A percentile compares a stretch with the other conserved stretches of the same genome.
These are phyloP conservation scores for Drosophila helvetica DNA, from an alignment of 2,888 invertebrate genomes.

Conservation along the genomic window DNA sequence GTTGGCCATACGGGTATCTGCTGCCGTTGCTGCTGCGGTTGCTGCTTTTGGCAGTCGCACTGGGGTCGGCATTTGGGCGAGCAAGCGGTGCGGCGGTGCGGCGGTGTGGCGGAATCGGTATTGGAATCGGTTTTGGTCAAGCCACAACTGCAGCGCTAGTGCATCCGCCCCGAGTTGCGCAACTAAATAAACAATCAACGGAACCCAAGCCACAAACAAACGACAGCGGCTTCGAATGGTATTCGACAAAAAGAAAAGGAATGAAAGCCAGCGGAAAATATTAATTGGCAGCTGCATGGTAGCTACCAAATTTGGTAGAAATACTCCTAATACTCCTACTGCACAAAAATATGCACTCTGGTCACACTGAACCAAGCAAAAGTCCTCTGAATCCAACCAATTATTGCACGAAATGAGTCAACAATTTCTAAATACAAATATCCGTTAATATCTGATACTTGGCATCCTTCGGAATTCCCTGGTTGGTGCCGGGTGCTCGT, in stretches of 20 bases:
- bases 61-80: constrained; percentile 8
- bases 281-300: not conserved
- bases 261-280: not conserved
- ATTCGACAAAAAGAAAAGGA: not conserved
- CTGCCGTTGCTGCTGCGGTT: not conserved
- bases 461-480: too few relatives aligned
- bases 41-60: constrained; percentile 6
- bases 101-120: constrained; percentile 11
- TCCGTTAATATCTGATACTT: too few relatives aligned
- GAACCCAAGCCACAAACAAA: constrained; percentile 9
- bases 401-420: too few relatives aligned
- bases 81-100: not conserved
- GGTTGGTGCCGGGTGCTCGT: too few relatives aligned
- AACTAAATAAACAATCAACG: constrained; percentile 42
- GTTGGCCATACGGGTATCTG: constrained; percentile 41
- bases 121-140: constrained; percentile 39
- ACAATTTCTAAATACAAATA: too few relatives aligned
- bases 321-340: too few relatives aligned
- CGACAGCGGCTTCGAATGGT: not conserved
- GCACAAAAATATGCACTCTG: too few relatives aligned
- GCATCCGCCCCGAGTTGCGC: constrained; percentile 44
- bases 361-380: too few relatives aligned
- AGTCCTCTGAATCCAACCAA: too few relatives aligned
- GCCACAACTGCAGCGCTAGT: constrained; percentile 38
- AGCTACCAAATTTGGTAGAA: too few relatives aligned